These are phyloP conservation scores for Microtus richardsoni DNA, from an alignment of 2,113 vertebrate genomes.

Conservation along the genomic window DNA sequence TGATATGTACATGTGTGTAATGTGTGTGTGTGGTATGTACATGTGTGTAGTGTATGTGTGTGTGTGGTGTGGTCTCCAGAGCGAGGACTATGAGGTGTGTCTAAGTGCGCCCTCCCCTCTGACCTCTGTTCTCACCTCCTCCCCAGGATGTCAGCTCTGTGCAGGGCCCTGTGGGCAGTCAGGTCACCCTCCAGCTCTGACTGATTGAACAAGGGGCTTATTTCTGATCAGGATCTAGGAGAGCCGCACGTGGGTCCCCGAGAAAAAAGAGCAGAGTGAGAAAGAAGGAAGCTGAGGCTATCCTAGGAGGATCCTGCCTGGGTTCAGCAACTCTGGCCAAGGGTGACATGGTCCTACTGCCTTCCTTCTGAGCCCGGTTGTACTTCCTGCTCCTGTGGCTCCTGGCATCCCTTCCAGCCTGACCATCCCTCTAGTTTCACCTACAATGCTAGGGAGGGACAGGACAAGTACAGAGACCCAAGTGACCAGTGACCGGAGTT, in stretches of 20 bases:
- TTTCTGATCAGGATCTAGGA: neutral
- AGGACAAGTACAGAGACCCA: neutral
- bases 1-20: too few species aligned
- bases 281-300: too few species aligned
- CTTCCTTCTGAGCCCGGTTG: neutral
- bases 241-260: rapidly evolving
- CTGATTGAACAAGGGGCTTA: neutral
- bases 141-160: neutral
- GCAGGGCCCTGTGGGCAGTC: neutral
- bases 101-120: neutral
- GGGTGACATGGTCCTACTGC: rapidly evolving
- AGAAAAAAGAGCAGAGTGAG: neutral
- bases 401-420: neutral
- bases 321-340: neutral
- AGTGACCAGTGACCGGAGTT: neutral
- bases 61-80: neutral
- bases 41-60: neutral
- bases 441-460: neutral
- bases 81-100: neutral
- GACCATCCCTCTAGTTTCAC: neutral
- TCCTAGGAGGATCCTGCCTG: neutral
- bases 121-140: neutral
- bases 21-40: too few species aligned
- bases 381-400: neutral
- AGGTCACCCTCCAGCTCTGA: neutral